Evolutionary conservation across 2,888 invertebrate genomes (phyloP), one percentile per base, ranked within the genome.

Genomic region (Agrotis segetum): DNA sequence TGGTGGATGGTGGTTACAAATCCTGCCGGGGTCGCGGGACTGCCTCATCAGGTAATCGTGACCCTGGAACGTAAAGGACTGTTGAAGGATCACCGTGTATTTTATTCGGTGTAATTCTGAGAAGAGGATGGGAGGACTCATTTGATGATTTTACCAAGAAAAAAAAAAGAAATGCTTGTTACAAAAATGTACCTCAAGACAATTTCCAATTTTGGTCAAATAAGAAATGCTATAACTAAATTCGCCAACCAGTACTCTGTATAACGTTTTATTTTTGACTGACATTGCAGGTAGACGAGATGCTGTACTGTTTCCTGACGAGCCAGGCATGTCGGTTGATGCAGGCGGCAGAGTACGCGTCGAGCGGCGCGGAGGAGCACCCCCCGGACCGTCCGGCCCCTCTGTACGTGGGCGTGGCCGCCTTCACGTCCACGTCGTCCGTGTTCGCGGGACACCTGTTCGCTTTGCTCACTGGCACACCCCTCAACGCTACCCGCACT

Each of bases 301-400:
- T 99, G 88, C 93, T 99, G 24, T 96, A 97, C 89, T 99, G 99
- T 90, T 98, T 98, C 90, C 90, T 98, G 75, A 94, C 96, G 65
- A 97, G 97, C 78, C 97, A 97, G 17, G 97, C 97, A 70, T 99
- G 99, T 88, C 96, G 96, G 7, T 92, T 97, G 16, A 92, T 96
- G 56, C 92, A 96, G n/a, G 97, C 96, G 6, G 96, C 96, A n/a
- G 95, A 96, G 85, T 96, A 83, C 88, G 94, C 84, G 85, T 91
- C 73, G 85, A 92, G 77, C 87, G 91, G 92, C 81, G 84, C 88
- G 61, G 87, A 79, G 1, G 87, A 87, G n/a, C 34, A 61, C 3
- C 79, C 85, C 40, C 79, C 88, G 0, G 81, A 67, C 11, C 68
- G 74, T 2, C 78, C 91, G n/a, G 87, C 85, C 69, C 86, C 88